Conservation (phyloP, 2,888 invertebrate genomes). For the Tachina grossa region DNA sequence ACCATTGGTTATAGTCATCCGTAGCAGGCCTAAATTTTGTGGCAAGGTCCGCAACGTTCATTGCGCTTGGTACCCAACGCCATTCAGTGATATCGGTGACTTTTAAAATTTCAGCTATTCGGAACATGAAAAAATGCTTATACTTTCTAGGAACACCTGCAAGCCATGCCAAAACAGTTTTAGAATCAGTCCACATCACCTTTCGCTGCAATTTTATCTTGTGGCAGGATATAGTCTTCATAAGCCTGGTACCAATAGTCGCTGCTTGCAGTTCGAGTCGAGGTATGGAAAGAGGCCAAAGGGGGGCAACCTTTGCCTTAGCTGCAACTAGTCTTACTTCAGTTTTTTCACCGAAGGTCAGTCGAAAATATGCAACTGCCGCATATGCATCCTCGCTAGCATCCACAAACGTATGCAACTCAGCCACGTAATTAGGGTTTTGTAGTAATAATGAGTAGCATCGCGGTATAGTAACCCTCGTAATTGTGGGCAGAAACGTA, state of each 20-base stretch:
- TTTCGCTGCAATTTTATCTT: constrained; percentile 2
- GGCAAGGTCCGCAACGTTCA: background rate
- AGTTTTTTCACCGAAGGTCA: background rate
- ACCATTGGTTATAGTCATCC: background rate
- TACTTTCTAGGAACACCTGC: constrained; percentile 22
- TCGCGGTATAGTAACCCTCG: background rate
- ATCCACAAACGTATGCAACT: constrained; percentile 45
- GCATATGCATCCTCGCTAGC: constrained; percentile 40
- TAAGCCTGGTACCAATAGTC: constrained; percentile 32
- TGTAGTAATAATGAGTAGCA: too few relatives aligned
- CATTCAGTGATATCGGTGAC: background rate
- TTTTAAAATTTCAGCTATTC: constrained; percentile 33
- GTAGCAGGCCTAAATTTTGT: constrained; percentile 23
- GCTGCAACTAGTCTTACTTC: constrained; percentile 26
- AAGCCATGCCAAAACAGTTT: constrained; percentile 39
- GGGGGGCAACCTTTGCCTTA: constrained; percentile 34
- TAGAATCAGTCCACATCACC: constrained; percentile 47
- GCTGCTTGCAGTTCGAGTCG: constrained; percentile 41
- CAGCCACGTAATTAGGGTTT: too few relatives aligned
- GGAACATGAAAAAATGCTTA: constrained; percentile 38
- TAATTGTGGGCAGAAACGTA: too few relatives aligned
- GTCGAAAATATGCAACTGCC: constrained; percentile 49
- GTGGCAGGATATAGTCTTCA: constrained; percentile 2
- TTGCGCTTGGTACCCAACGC: constrained; percentile 2
- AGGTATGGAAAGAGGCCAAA: constrained; percentile 42